A percentile compares a stretch with the other conserved stretches of the same genome.
phyloP scores from a whole-genome alignment of 1,140 invertebrate species.

The Leucophenga varia region DNA sequence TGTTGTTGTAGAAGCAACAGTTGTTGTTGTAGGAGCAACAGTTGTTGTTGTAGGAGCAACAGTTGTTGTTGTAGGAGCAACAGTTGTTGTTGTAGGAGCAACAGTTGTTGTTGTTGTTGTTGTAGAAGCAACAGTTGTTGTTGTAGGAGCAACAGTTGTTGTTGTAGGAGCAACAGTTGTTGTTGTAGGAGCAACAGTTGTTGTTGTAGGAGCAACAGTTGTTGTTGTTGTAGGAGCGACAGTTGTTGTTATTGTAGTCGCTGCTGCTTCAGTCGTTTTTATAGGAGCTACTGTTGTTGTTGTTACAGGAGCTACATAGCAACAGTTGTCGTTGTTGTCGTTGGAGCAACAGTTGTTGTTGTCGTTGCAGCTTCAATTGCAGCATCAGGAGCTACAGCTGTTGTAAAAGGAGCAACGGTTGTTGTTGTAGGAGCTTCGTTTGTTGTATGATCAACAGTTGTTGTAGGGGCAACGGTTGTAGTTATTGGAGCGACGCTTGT shows the following conservation, averaged over 20 bases:
- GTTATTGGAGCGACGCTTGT: too few species aligned
- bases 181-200: neutral
- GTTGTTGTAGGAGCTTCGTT: too few species aligned
- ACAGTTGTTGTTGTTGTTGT: slow-evolving; percentile 4
- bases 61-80: neutral
- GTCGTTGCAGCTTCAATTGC: slow-evolving; percentile 5
- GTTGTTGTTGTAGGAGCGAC: neutral
- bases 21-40: neutral
- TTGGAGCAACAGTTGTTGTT: too few species aligned
- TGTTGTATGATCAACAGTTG: too few species aligned
- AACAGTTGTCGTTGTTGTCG: neutral
- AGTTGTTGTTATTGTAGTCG: neutral
- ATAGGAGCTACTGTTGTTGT: neutral
- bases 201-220: neutral
- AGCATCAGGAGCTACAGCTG: slow-evolving; percentile 5
- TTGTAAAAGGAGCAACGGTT: too few species aligned
- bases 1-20: neutral
- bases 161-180: too few species aligned
- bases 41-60: neutral
- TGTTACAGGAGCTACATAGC: slow-evolving; percentile 1
- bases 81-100: neutral
- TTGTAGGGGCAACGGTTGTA: too few species aligned
- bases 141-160: too few species aligned
- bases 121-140: slow-evolving; percentile 1
- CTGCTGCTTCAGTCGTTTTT: neutral